These are phyloP conservation scores for Eidolon dupreanum DNA, from an alignment of 2,797 vertebrate species.

Conservation along the genomic window DNA sequence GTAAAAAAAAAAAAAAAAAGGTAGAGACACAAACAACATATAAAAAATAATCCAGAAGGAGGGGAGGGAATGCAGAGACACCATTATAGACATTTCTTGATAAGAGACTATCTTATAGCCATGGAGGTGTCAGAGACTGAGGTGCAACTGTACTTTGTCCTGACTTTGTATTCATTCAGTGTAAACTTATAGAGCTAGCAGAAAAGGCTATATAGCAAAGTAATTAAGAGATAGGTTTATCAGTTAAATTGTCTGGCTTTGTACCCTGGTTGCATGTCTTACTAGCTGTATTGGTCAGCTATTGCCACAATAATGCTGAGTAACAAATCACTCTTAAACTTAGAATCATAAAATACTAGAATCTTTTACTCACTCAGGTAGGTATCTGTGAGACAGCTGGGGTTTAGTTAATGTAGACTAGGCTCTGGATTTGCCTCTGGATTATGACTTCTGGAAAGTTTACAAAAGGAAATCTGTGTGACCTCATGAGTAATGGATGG, in stretches of 20 bases:
- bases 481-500: not conserved
- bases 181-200: not conserved
- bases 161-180: not conserved
- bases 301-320: not conserved
- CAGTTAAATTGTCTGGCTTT: not conserved
- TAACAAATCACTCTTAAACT: not conserved
- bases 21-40: not conserved
- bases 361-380: not conserved
- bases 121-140: not conserved
- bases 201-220: not conserved
- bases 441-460: not conserved
- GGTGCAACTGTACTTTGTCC: not conserved
- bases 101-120: not conserved
- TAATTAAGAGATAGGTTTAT: not conserved
- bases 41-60: too few species aligned
- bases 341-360: not conserved
- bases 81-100: not conserved
- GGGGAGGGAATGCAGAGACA: not conserved
- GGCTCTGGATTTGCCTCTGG: not conserved
- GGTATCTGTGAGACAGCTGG: not conserved
- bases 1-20: not conserved
- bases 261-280: not conserved
- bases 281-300: not conserved
- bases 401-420: not conserved
- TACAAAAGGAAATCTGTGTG: not conserved